These are phyloP conservation scores for Schrankia costaestrigalis DNA, from an alignment of 2,888 invertebrate genomes.

Conservation along the genomic window DNA sequence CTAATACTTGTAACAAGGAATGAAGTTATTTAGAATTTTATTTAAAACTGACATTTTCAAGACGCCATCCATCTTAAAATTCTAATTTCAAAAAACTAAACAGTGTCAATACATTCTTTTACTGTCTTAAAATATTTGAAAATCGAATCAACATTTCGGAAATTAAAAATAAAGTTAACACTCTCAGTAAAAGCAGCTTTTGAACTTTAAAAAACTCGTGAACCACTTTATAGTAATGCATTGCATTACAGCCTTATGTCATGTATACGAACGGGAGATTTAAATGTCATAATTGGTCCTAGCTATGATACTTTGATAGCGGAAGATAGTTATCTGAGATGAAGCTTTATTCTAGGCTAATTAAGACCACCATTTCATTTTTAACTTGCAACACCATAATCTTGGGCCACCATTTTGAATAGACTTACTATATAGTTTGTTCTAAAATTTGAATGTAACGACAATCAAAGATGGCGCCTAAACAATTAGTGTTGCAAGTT, in stretches of 20 bases:
- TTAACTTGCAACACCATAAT: constrained; percentile 37
- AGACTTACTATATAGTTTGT: too few species aligned
- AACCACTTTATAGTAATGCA: constrained; percentile 69
- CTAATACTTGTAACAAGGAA: too few species aligned
- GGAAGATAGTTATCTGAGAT: constrained; percentile 58
- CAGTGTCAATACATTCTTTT: too few species aligned
- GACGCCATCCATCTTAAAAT: too few species aligned
- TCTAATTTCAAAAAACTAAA: too few species aligned
- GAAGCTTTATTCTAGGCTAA: constrained; percentile 76
- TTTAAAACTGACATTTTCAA: too few species aligned
- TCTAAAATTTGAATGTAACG: constrained; percentile 21
- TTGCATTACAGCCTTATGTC: constrained; percentile 83
- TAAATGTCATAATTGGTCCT: constrained; percentile 64
- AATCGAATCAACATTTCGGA: too few species aligned
- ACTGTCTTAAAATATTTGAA: too few species aligned
- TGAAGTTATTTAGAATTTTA: too few species aligned
- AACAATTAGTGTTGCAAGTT: constrained; percentile 45
- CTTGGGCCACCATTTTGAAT: neutral
- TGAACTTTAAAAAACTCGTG: constrained; percentile 31
- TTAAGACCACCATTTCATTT: constrained; percentile 50
- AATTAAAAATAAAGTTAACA: constrained; percentile 10
- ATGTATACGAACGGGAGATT: constrained; percentile 83
- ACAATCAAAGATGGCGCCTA: constrained; percentile 15
- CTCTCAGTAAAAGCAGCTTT: constrained; percentile 34
- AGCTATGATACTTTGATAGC: constrained; percentile 58